Evolutionary conservation across 1,140 invertebrate species (phyloP).

Genomic region (Drosophila serrata): DNA sequence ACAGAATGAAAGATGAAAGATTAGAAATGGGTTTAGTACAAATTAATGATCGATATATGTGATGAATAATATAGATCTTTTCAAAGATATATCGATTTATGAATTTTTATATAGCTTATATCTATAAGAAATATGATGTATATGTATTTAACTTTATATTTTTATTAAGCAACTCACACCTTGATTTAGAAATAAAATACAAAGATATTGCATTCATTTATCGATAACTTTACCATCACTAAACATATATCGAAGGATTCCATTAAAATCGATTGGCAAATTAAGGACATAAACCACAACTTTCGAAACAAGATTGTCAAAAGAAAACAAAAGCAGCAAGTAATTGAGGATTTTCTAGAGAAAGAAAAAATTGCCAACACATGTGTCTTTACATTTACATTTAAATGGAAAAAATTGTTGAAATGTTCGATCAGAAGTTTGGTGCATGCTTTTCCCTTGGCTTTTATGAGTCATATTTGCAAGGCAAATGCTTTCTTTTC

Average conservation of each 20-base stretch:
- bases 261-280: constrained; percentile 48
- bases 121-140: too few relatives aligned
- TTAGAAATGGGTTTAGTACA: not conserved
- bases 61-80: not conserved
- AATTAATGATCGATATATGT: not conserved
- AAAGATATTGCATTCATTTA: not conserved
- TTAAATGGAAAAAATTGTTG: constrained; percentile 41
- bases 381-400: constrained; percentile 56
- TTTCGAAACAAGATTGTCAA: not conserved
- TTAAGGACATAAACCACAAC: constrained; percentile 29
- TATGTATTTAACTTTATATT: too few relatives aligned
- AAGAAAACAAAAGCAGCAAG: not conserved
- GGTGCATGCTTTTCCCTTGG: constrained; percentile 2
- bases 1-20: not conserved
- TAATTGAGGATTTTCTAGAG: not conserved
- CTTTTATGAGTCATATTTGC: constrained; percentile 32
- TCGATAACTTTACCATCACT: not conserved
- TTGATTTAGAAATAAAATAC: too few relatives aligned
- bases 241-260: not conserved
- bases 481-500: constrained; percentile 13
- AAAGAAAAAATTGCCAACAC: constrained; percentile 10
- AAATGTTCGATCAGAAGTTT: constrained; percentile 9
- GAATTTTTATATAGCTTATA: not conserved
- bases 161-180: too few relatives aligned
- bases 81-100: not conserved